These are phyloP conservation scores for Caenorhabditis panamensis DNA, from an alignment of 2,888 invertebrate genomes.

Conservation along the genomic window DNA sequence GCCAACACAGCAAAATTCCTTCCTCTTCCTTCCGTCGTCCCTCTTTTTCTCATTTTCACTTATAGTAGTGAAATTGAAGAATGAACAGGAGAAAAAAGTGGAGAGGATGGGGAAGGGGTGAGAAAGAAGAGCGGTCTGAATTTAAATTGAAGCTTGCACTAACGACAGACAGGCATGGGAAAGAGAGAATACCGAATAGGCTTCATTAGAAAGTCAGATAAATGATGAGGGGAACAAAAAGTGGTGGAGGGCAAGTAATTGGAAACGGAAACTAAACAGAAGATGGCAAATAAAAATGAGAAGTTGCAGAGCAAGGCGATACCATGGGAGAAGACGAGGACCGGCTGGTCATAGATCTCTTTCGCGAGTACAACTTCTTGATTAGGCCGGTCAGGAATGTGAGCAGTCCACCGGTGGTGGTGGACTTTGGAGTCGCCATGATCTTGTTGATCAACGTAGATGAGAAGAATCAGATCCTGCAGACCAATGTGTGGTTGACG, in stretches of 20 bases:
- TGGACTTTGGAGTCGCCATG: slow-evolving; percentile 83
- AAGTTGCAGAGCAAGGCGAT: slow-evolving; percentile 56
- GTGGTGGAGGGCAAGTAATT: not conserved
- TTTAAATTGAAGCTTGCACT: slow-evolving; percentile 51
- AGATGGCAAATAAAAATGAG: too few relatives aligned
- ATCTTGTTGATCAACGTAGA: slow-evolving; percentile 83
- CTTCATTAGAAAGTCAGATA: slow-evolving; percentile 53
- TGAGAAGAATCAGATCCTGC: slow-evolving; percentile 81
- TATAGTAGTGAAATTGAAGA: slow-evolving; percentile 5
- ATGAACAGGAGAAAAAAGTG: not conserved
- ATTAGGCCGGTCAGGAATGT: slow-evolving; percentile 83
- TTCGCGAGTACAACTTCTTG: slow-evolving; percentile 83
- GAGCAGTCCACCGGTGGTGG: slow-evolving; percentile 72
- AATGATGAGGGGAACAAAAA: slow-evolving; percentile 28
- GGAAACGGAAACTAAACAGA: slow-evolving; percentile 35
- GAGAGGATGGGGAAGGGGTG: not conserved
- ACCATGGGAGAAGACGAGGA: slow-evolving; percentile 82
- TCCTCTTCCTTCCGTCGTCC: slow-evolving; percentile 10
- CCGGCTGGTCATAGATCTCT: slow-evolving; percentile 82
- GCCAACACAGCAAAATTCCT: slow-evolving; percentile 1
- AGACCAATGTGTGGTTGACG: slow-evolving; percentile 82
- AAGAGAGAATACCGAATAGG: slow-evolving; percentile 5
- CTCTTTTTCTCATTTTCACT: slow-evolving; percentile 5
- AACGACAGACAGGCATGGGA: slow-evolving; percentile 31
- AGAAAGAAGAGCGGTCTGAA: slow-evolving; percentile 22